phyloP scores from a whole-genome alignment of 53 echinoderm and acorn worm genomes.

The Crossaster papposus region DNA sequence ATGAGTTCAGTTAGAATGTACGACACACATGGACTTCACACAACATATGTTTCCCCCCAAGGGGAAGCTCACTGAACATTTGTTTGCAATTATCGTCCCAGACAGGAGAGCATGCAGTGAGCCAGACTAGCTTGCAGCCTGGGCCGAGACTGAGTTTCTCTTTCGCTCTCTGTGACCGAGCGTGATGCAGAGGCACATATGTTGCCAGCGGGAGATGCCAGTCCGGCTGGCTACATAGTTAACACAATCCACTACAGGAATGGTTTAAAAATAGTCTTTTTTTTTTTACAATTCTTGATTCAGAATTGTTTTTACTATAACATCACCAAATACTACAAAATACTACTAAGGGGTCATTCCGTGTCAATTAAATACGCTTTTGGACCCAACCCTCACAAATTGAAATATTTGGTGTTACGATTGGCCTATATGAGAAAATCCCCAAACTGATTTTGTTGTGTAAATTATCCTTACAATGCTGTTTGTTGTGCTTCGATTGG shows the following conservation, averaged over 20 bases:
- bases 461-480: too few species aligned
- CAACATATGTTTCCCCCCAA: neutral
- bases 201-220: slow-evolving; percentile 11
- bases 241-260: neutral
- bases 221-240: neutral
- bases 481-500: too few species aligned
- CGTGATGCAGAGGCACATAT: slow-evolving; percentile 21
- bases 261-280: neutral
- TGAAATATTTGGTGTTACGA: too few species aligned
- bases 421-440: too few species aligned
- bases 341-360: too few species aligned
- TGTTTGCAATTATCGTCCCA: slow-evolving; percentile 33
- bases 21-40: neutral
- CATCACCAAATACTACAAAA: too few species aligned
- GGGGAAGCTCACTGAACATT: neutral
- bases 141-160: neutral
- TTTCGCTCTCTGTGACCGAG: neutral
- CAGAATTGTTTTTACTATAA: too few species aligned
- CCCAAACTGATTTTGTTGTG: too few species aligned
- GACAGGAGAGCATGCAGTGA: neutral
- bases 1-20: neutral
- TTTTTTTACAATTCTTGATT: too few species aligned
- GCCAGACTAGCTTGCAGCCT: neutral
- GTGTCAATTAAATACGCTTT: too few species aligned
- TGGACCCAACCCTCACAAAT: too few species aligned